Evolutionary conservation across 2,888 invertebrate genomes (phyloP), one percentile per base, ranked within the genome.

Genomic region (Leucozona laternaria): DNA sequence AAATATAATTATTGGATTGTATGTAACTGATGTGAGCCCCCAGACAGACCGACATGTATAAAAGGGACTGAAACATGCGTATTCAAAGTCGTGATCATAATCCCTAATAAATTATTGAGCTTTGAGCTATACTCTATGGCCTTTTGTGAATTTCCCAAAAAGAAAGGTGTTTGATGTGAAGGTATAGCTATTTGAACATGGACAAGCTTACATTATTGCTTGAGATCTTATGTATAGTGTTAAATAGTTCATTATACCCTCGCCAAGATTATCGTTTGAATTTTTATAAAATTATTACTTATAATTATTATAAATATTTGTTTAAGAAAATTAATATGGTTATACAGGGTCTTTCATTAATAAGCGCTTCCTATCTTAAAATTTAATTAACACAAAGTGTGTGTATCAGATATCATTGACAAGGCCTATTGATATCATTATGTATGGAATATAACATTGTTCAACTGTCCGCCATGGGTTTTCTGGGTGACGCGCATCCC

Each of bases 41-140:
- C 72, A 85, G 77, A 68, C 85, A 81, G 79, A 58, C 72, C 60
- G 81, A 85, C 72, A 80, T 60, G 55, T 37, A 17, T n/a, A 17
- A 64, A 64, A 80, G 58, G 68, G 71, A 72, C 64, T 43, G 50
- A 57, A 75, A 79, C 75, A 83, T 78, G 79, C 75, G 68, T 72
- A 66, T 75, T 70, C 25, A 60, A 60, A 82, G 22, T 81, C 85
- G 85, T 85, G 85, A 85, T 77, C 31, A 81, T 77, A 80, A 85
- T 85, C 80, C 73, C 2, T 40, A 60, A 60, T 58, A 81, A 85
- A 85, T 73, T 80, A 85, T 77, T 80, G 31, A 50, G 25, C 57
- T 78, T 77, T 80, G 31, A 50, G 25, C 57, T 78, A 70, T 85
- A 40, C 48, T 10, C 37, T 64, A n/a, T n/a, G n/a, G n/a, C n/a